phyloP scores from a whole-genome alignment of 2,888 invertebrate genomes.

The Dasypolia templi region DNA sequence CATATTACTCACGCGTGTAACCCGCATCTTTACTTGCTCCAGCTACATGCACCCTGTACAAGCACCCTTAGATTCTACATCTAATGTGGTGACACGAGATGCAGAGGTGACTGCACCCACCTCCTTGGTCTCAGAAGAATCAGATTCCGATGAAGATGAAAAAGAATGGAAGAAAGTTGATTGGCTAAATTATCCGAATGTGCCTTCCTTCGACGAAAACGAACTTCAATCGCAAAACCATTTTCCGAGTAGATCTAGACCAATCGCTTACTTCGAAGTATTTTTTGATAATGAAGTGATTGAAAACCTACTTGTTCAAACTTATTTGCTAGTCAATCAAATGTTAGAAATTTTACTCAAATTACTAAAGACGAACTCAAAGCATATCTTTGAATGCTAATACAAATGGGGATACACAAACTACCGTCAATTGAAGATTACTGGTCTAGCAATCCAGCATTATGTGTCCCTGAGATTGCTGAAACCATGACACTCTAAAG shows the following conservation, averaged over 20 bases:
- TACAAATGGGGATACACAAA: slow-evolving; percentile 40
- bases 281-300: slow-evolving; percentile 32
- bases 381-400: slow-evolving; percentile 35
- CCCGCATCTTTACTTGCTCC: too few relatives aligned
- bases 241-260: slow-evolving; percentile 28
- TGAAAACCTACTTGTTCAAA: slow-evolving; percentile 34
- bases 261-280: slow-evolving; percentile 25
- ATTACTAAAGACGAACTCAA: slow-evolving; percentile 21
- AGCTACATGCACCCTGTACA: too few relatives aligned
- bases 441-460: too few relatives aligned
- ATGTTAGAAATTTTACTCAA: slow-evolving; percentile 25
- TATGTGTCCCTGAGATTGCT: too few relatives aligned
- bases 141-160: slow-evolving; percentile 30
- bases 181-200: slow-evolving; percentile 25
- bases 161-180: slow-evolving; percentile 29
- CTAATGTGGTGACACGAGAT: too few relatives aligned
- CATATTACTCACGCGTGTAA: too few relatives aligned
- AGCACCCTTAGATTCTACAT: too few relatives aligned
- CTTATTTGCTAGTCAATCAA: too few relatives aligned
- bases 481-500: too few relatives aligned
- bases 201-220: slow-evolving; percentile 23
- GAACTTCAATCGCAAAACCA: slow-evolving; percentile 29
- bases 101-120: slow-evolving; percentile 18
- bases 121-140: slow-evolving; percentile 11
- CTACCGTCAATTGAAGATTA: too few relatives aligned